Base-by-base conservation (phyloP, 1,140 invertebrate genomes). In the Drosophila ogumai region DNA sequence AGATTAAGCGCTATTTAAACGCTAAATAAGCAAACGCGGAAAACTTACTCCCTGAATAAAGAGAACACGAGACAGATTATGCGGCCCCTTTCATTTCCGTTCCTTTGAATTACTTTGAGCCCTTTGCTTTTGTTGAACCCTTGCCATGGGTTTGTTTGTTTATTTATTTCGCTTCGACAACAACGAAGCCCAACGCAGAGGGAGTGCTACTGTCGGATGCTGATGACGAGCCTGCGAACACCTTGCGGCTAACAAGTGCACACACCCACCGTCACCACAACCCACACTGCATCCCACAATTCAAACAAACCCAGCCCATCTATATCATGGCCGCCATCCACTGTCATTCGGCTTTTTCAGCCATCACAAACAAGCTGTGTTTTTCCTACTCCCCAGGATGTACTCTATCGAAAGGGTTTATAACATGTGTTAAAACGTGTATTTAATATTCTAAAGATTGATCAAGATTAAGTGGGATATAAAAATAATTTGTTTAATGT, bases 61-160 rank as follows among this genome's bases (percentile, higher is more conserved):
- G 55, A 36, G 31, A 34, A 55, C 34, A 34, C 36, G 34, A 19
- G 7, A 54, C 52, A 38, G 74, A 77, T 60, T 64, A 78, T 52
- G 67, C 71, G 50, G 69, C 75, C 79, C 76, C 71, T 82, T 80
- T 34, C 68, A 82, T 60, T 69, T 55, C 59, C 47, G 50, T 69
- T 87, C 61, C 88, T 84, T 90, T 88, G 84, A 90, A 88, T 84
- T 90, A 90, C 84, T 88, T 88, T 86, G 82, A 54, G 58, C 25
- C 75, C 41, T 67, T 67, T 86, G 82, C 82, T 86, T 82, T 87
- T 90, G 85, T 80, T 90, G 73, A 75, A 82, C 60, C 85, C 85
- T 58, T 57, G 64, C 41, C 68, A 46, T 17, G 13, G 43, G 52
- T 38, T 58, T 72, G 56, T 75, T 64, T 69, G 69, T 87, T 88